Evolutionary conservation across 1,140 invertebrate genomes (phyloP), one percentile per base, ranked within the genome.

Genomic region (Araneus ventricosus): DNA sequence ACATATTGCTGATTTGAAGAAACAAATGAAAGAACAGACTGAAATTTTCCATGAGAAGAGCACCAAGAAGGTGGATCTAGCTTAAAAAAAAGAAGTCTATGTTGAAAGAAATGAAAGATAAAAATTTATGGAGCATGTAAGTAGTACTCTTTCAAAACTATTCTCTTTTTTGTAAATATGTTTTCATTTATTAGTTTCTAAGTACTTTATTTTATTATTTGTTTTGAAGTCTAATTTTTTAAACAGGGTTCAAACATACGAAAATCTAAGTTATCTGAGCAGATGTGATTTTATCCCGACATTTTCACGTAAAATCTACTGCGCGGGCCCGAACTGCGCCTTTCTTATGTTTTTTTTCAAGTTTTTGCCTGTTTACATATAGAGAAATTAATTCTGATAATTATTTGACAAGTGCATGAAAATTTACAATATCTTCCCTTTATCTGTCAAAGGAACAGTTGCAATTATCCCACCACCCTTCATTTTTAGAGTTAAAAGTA

Each of bases 111-210:
- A 98, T 98, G 97, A 96, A 98, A 89, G 97, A 98, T 94, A 97
- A 98, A 94, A 97, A n/a, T n/a, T 98, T 10, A 97, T 97, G 95
- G 97, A 98, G 95, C 98, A 98, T 96, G 98, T 98, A 95, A 97
- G 97, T 96, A 90, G 52, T 63, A n/a, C 24, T 80, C 86, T 14
- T 20, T 61, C 27, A 27, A 75, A 75, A 67, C 2, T 30, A 52
- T 52, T 3, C 14, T 37, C 14, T 17, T 75, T 1, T 52, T 52
- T 52, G 0, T 0, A 52, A 52, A 52, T 52, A 52, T n/a, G n/a
- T 52, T 52, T 52, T 52, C 17, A 61, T n/a, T 61, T 3, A 24
- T 61, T 61, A n/a, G n/a, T 52, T 52, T n/a, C n/a, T 45, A 41
- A 4, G 8, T 41, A 45, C 41, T 52, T 52, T 52, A 52, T 52